These are phyloP conservation scores for Oedothorax gibbosus DNA, from an alignment of 1,140 invertebrate species.

Conservation along the genomic window DNA sequence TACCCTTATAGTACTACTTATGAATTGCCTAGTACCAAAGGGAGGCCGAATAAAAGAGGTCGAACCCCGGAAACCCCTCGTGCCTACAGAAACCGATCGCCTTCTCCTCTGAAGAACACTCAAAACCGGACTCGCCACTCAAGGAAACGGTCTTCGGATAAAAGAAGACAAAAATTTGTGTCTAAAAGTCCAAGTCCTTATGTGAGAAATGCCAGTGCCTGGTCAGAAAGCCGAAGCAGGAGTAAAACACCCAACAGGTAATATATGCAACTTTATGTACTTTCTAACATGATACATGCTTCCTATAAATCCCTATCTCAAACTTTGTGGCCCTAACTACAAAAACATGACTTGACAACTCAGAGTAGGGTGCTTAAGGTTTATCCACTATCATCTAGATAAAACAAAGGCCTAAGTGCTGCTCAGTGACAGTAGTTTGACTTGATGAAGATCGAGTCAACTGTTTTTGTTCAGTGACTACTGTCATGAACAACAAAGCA, in stretches of 20 bases:
- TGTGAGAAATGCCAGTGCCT: constrained; percentile 49
- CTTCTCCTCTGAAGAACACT: constrained; percentile 45
- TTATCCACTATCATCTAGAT: too few species aligned
- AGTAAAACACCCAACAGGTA: constrained; percentile 43
- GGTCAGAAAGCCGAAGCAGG: constrained; percentile 58
- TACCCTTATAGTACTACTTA: neutral
- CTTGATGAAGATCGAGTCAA: too few species aligned
- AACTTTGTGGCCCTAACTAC: too few species aligned
- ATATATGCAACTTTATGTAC: neutral
- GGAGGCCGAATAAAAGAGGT: constrained; percentile 47
- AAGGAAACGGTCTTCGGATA: constrained; percentile 45
- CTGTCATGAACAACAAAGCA: too few species aligned
- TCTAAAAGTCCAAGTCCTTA: constrained; percentile 51
- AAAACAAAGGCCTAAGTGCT: too few species aligned
- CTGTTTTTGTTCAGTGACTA: too few species aligned
- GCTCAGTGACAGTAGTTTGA: too few species aligned
- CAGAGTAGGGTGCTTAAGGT: too few species aligned
- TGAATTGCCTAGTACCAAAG: constrained; percentile 30
- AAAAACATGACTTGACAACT: too few species aligned
- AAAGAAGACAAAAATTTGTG: constrained; percentile 37
- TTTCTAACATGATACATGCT: too few species aligned
- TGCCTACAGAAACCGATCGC: constrained; percentile 47
- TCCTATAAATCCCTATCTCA: too few species aligned
- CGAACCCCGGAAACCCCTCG: constrained; percentile 51
- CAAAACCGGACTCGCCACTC: constrained; percentile 34